Conservation (phyloP, 2,797 vertebrate species). For the Esox masquinongy region DNA sequence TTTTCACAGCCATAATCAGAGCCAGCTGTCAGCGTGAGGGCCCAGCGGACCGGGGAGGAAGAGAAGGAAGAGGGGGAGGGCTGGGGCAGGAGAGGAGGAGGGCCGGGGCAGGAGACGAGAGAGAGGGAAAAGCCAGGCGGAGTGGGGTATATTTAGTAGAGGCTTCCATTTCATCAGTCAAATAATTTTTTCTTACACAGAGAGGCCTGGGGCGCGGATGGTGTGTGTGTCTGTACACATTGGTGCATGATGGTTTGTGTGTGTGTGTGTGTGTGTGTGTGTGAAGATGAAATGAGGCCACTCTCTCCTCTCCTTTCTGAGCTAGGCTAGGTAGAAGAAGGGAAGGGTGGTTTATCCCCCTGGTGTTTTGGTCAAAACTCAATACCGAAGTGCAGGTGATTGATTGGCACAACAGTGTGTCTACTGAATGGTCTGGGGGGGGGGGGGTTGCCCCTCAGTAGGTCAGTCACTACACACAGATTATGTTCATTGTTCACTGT, state of each 20-base stretch:
- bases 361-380: slow-evolving; percentile 26
- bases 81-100: slow-evolving; percentile 14
- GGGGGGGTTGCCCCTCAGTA: too few relatives aligned
- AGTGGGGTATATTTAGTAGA: slow-evolving; percentile 33
- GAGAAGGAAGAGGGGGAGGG: slow-evolving; percentile 14
- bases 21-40: slow-evolving; percentile 80
- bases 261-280: neutral
- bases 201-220: slow-evolving; percentile 6
- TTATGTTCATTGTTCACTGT: neutral
- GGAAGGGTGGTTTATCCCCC: slow-evolving; percentile 51
- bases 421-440: slow-evolving; percentile 1
- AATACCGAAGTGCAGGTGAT: slow-evolving; percentile 43
- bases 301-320: slow-evolving; percentile 31
- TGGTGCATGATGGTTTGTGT: neutral
- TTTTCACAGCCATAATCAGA: slow-evolving; percentile 84
- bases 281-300: slow-evolving; percentile 27
- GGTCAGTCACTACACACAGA: too few relatives aligned
- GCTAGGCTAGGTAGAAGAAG: slow-evolving; percentile 37
- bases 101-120: slow-evolving; percentile 1
- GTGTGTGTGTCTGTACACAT: slow-evolving; percentile 12
- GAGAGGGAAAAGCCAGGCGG: slow-evolving; percentile 12
- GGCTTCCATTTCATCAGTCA: slow-evolving; percentile 26
- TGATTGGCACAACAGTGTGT: slow-evolving; percentile 33
- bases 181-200: slow-evolving; percentile 45
- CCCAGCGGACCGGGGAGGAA: slow-evolving; percentile 49